Evolutionary conservation across 1,140 invertebrate genomes (phyloP), one percentile per base, ranked within the genome.

Genomic region (Drosophila sucinea): DNA sequence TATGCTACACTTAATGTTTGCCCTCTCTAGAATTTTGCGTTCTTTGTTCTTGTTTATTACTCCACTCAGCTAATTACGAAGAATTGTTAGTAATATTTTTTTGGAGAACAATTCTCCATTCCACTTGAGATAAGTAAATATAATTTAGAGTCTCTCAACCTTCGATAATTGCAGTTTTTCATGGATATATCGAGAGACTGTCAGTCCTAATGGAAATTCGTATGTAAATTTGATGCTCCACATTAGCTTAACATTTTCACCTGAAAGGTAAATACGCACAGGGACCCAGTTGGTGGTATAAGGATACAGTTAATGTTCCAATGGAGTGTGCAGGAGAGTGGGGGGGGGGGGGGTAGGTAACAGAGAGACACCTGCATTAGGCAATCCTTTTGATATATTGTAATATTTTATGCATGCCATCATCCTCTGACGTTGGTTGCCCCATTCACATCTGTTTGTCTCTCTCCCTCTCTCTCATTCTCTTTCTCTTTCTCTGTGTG

Each of bases 361-460:
- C 23, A 4, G 10, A 25, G 58, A 38, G 38, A 55, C 60, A 60
- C 73, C 73, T 76, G 72, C 73, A 73, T 73, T 79, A 73, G 72
- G 56, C 83, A 87, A 87, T 82, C 76, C 79, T 82, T 86, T 86
- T 86, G 83, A 87, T 81, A 79, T 77, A 82, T 86, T 86, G 78
- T 71, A 67, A 73, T 72, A 86, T 70, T 82, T 82, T 76, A 81
- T 82, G 71, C 64, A 74, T 76, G 64, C 60, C 71, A 58, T 44
- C 70, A 57, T 63, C 44, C 47, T 58, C 51, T 41, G 44, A 44
- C 30, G 54, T 44, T 38, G 44, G 60, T 69, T 60, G n/a, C 40
- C 56, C 17, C 32, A 58, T 58, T 58, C 56, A 58, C 56, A 58
- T 58, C 32, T 58, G 56, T 10, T 51, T 41, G 40, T 10, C 23